These are phyloP conservation scores for Lithobates pipiens DNA, from an alignment of 2,797 vertebrate genomes.

Conservation along the genomic window DNA sequence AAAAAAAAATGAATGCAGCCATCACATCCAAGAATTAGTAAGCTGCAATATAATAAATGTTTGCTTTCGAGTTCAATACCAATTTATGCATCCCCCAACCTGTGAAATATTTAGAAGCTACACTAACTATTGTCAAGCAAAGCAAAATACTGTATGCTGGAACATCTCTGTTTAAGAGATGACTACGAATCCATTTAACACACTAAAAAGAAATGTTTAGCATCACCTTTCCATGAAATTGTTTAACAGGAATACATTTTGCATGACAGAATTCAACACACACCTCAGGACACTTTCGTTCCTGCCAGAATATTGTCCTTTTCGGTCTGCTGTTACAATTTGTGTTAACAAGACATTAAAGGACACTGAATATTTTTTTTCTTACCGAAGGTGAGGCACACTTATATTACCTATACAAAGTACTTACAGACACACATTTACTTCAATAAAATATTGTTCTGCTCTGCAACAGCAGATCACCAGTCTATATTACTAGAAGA, in stretches of 20 bases:
- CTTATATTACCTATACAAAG: not conserved
- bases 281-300: slow-evolving; percentile 25
- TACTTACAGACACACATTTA: not conserved
- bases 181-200: slow-evolving; percentile 13
- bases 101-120: not conserved
- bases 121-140: not conserved
- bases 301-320: slow-evolving; percentile 27
- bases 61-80: too few species aligned
- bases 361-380: not conserved
- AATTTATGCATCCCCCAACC: too few species aligned
- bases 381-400: not conserved
- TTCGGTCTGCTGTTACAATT: slow-evolving; percentile 18
- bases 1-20: too few species aligned
- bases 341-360: slow-evolving; percentile 23
- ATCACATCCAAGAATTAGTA: too few species aligned
- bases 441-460: not conserved
- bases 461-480: too few species aligned
- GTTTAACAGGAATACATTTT: slow-evolving; percentile 41
- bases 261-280: slow-evolving; percentile 17
- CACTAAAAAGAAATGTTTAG: slow-evolving; percentile 24
- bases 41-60: too few species aligned
- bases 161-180: slow-evolving; percentile 13
- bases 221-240: slow-evolving; percentile 32
- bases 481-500: too few species aligned
- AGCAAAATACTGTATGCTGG: not conserved